Percentiles rank a stretch among this genome's conserved stretches.
Evolutionary conservation across 2,113 vertebrate species (phyloP).

Genomic region (Talpa occidentalis): DNA sequence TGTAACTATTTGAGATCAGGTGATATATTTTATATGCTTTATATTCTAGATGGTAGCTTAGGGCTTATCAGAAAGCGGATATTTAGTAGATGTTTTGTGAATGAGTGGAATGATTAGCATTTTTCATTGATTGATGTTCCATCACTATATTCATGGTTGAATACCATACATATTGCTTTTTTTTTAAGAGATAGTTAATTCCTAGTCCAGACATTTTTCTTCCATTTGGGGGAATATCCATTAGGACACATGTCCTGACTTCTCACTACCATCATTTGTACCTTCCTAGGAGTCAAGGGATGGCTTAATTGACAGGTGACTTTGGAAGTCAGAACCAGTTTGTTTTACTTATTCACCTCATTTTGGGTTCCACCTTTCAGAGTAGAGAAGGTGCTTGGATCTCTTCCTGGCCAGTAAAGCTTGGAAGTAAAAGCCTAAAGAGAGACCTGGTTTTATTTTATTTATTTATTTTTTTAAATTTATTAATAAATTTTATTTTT

Average conservation of each 20-base stretch:
- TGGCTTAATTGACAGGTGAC: not conserved
- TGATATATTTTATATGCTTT: not conserved
- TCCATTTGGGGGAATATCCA: not conserved
- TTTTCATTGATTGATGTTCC: not conserved
- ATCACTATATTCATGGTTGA: not conserved
- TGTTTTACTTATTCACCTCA: not conserved
- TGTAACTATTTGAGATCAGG: not conserved
- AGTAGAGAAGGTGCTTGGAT: not conserved
- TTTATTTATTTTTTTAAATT: too few relatives aligned
- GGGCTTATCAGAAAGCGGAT: not conserved
- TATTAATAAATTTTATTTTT: too few relatives aligned
- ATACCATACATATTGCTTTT: not conserved
- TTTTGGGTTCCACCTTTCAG: not conserved
- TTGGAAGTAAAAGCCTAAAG: not conserved
- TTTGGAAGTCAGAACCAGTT: not conserved
- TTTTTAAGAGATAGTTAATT: not conserved
- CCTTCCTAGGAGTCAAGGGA: not conserved
- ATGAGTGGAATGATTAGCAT: not conserved
- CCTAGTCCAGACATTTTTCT: not conserved
- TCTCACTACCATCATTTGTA: not conserved
- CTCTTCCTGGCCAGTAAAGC: not conserved
- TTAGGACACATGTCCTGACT: not conserved
- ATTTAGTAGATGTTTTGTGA: not conserved
- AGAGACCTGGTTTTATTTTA: fast-evolving
- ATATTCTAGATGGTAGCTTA: not conserved